Evolutionary conservation across 2,888 invertebrate genomes (phyloP).

Genomic region (Drosophila stalkeri): DNA sequence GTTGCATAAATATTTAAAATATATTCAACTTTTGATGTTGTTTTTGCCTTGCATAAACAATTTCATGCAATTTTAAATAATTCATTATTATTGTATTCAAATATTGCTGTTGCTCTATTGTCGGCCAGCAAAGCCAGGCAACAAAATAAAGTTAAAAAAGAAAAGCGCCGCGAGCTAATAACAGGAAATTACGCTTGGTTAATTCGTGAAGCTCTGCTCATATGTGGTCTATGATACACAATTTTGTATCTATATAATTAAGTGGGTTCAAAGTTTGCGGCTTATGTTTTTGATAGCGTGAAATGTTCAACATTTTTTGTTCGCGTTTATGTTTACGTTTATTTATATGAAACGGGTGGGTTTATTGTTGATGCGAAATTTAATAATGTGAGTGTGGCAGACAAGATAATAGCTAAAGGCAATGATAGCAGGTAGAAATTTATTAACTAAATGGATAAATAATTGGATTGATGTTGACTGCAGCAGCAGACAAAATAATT

Average conservation of each 20-base stretch:
- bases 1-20: not conserved
- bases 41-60: not conserved
- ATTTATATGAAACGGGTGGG: not conserved
- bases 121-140: constrained; percentile 9
- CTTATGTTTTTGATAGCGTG: constrained; percentile 28
- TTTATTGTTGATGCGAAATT: not conserved
- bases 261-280: constrained; percentile 23
- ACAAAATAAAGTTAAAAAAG: not conserved
- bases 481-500: not conserved
- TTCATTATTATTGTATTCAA: constrained; percentile 34
- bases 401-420: not conserved
- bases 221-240: constrained; percentile 3
- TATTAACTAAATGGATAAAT: not conserved
- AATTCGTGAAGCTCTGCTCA: constrained; percentile 4
- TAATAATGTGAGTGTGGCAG: constrained; percentile 5
- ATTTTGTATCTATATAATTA: constrained; percentile 18
- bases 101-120: not conserved
- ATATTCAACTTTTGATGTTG: constrained; percentile 9
- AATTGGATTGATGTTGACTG: not conserved
- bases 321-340: not conserved
- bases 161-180: constrained; percentile 10
- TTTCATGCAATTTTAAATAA: constrained; percentile 40
- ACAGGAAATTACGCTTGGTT: constrained; percentile 6
- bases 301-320: not conserved
- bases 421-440: not conserved